A percentile compares a stretch with the other conserved stretches of the same genome.
Evolutionary conservation across 2,797 vertebrate genomes (phyloP).

Genomic region (Spea hammondii): DNA sequence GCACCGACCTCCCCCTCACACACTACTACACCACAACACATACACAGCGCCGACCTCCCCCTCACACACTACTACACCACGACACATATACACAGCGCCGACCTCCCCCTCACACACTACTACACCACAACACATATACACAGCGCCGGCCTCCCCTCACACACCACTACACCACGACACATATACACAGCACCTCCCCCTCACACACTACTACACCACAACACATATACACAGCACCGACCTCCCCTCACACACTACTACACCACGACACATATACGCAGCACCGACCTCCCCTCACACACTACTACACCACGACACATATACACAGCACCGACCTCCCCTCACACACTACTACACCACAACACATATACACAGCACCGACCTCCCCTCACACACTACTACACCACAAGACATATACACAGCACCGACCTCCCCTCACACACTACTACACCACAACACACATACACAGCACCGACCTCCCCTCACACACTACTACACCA

Average conservation of each 20-base stretch:
- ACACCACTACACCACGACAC: too few species aligned
- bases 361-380: not conserved
- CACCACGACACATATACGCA: not conserved
- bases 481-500: too few species aligned
- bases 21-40: not conserved
- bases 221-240: not conserved
- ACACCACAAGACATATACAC: not conserved
- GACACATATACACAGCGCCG: not conserved
- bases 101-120: not conserved
- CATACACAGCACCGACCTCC: too few species aligned
- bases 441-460: too few species aligned
- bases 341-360: not conserved
- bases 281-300: too few species aligned
- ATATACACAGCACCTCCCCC: too few species aligned
- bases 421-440: too few species aligned
- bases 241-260: not conserved
- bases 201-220: not conserved
- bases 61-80: not conserved
- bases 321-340: too few species aligned
- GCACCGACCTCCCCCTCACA: not conserved
- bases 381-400: not conserved
- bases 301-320: too few species aligned
- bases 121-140: not conserved
- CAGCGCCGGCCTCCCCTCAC: too few species aligned
- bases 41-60: too few species aligned